These are phyloP conservation scores for Thereuonema tuberculata DNA, from an alignment of 1,140 invertebrate species.

Conservation along the genomic window DNA sequence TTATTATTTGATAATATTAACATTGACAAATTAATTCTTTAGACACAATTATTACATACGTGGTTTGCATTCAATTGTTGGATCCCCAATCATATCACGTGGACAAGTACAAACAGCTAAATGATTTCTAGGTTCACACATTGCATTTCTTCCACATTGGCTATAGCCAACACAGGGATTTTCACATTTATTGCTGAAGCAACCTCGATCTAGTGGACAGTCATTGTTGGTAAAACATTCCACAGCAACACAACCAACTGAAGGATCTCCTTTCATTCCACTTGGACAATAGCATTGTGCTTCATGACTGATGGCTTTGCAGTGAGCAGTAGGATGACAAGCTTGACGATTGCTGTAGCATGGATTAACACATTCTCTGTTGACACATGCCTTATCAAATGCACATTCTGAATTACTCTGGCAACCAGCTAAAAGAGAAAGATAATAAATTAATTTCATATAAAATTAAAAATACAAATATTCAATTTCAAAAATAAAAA, in stretches of 20 bases:
- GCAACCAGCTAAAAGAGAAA: slow-evolving; percentile 51
- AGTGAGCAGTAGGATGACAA: slow-evolving; percentile 27
- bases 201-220: slow-evolving; percentile 25
- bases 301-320: slow-evolving; percentile 40
- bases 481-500: not conserved
- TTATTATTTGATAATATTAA: not conserved
- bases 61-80: slow-evolving; percentile 49
- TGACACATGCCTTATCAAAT: slow-evolving; percentile 55
- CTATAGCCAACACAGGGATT: slow-evolving; percentile 27
- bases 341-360: slow-evolving; percentile 34
- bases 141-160: slow-evolving; percentile 26
- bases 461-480: not conserved
- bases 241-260: slow-evolving; percentile 38
- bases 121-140: slow-evolving; percentile 28
- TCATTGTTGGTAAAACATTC: slow-evolving; percentile 24
- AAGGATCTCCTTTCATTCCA: slow-evolving; percentile 69
- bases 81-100: slow-evolving; percentile 55
- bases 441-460: slow-evolving; percentile 22
- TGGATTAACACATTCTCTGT: slow-evolving; percentile 61
- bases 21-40: slow-evolving; percentile 1
- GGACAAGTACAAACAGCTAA: slow-evolving; percentile 37
- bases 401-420: slow-evolving; percentile 62
- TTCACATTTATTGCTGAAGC: slow-evolving; percentile 21
- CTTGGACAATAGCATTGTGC: slow-evolving; percentile 54
- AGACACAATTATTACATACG: slow-evolving; percentile 2